Percentiles rank a stretch among this genome's conserved stretches.
These are phyloP conservation scores for Plagodis dolabraria DNA, from an alignment of 2,888 invertebrate genomes.

Conservation along the genomic window DNA sequence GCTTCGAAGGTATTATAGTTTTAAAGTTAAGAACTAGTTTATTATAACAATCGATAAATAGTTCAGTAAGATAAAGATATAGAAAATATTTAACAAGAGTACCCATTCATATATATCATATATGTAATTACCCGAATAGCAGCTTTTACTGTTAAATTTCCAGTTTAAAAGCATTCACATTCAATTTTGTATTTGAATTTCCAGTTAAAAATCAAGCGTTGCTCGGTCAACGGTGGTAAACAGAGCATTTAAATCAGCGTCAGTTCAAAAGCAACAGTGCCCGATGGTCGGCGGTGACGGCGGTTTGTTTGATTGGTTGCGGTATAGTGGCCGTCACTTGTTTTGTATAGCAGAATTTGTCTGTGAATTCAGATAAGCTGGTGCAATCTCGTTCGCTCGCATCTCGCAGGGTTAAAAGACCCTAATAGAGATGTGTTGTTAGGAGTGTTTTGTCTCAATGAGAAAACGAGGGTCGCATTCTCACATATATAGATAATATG, in stretches of 20 bases:
- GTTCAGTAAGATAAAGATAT: too few relatives aligned
- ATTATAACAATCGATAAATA: too few relatives aligned
- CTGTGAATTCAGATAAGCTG: constrained; percentile 48
- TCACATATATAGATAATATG: neutral
- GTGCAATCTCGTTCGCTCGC: constrained; percentile 38
- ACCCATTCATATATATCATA: too few relatives aligned
- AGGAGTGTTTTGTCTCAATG: constrained; percentile 37
- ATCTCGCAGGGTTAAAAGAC: too few relatives aligned
- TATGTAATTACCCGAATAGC: too few relatives aligned
- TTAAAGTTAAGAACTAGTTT: too few relatives aligned
- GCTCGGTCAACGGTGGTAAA: neutral
- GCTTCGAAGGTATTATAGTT: too few relatives aligned
- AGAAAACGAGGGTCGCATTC: constrained; percentile 41
- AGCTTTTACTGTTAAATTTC: too few relatives aligned
- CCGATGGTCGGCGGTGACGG: neutral
- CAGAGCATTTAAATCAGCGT: constrained; percentile 9
- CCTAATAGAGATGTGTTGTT: constrained; percentile 48
- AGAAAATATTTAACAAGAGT: too few relatives aligned
- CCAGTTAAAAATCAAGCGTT: neutral
- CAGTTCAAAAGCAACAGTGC: constrained; percentile 4
- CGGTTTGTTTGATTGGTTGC: constrained; percentile 15
- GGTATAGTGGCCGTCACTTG: constrained; percentile 15
- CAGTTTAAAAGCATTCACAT: neutral
- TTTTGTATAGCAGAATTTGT: constrained; percentile 31
- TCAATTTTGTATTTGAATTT: neutral